Percentiles rank a stretch among this genome's conserved stretches.
These are phyloP conservation scores for Colius striatus DNA, from an alignment of 2,113 vertebrate genomes.

Conservation along the genomic window DNA sequence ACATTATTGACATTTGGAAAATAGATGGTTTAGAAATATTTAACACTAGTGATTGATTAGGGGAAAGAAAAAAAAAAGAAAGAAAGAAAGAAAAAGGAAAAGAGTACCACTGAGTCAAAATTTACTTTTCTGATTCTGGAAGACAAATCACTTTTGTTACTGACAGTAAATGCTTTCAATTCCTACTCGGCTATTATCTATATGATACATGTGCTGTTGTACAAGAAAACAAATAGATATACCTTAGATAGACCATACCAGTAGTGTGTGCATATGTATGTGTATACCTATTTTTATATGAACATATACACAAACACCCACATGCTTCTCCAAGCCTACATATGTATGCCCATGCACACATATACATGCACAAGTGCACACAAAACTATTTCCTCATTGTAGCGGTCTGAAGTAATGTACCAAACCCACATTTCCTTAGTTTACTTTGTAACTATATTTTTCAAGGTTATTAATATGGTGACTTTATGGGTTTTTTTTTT, in stretches of 20 bases:
- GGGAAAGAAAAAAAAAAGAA: too few relatives aligned
- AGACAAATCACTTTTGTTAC: neutral
- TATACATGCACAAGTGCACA: neutral
- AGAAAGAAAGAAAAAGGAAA: neutral
- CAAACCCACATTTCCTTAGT: neutral
- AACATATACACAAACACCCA: neutral
- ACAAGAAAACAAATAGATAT: neutral
- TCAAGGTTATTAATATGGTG: neutral
- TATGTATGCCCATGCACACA: accelerated
- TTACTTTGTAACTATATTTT: neutral
- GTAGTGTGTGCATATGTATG: neutral
- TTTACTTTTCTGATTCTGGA: neutral
- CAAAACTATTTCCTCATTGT: neutral
- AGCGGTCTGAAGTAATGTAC: neutral
- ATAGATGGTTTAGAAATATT: neutral
- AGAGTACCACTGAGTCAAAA: neutral
- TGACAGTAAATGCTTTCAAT: neutral
- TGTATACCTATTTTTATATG: neutral
- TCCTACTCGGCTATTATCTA: neutral
- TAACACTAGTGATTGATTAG: neutral
- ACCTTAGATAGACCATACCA: neutral
- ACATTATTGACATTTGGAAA: neutral
- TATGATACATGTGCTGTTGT: neutral
- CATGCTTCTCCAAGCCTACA: neutral
- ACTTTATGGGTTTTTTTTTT: neutral